Percentiles rank a stretch among this genome's conserved stretches.
phyloP scores from a whole-genome alignment of 2,888 invertebrate genomes.

The Lasioglossum pauxillum region DNA sequence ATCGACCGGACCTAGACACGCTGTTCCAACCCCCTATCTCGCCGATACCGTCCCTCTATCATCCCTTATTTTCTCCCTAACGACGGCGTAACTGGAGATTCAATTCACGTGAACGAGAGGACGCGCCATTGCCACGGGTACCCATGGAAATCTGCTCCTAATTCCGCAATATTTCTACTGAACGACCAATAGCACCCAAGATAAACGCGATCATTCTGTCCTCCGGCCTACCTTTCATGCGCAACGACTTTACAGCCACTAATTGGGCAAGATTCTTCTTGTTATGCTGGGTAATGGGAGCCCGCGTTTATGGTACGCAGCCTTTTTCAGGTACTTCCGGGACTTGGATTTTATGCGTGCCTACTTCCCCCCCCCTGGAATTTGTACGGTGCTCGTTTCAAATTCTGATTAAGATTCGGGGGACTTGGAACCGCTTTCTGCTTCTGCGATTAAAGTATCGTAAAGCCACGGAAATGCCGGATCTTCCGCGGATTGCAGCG shows the following conservation, averaged over 20 bases:
- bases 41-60: background rate
- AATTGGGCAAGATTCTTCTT: background rate
- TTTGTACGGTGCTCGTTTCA: background rate
- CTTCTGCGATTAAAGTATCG: slow-evolving; percentile 5
- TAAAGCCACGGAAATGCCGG: background rate
- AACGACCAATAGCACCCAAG: slow-evolving; percentile 20
- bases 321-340: background rate
- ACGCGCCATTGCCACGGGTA: slow-evolving; percentile 21
- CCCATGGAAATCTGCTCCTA: slow-evolving; percentile 48
- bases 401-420: background rate
- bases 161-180: slow-evolving; percentile 42
- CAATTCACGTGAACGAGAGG: slow-evolving; percentile 49
- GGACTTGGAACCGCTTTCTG: background rate
- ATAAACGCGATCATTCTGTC: slow-evolving; percentile 4
- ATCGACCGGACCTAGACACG: slow-evolving; percentile 46
- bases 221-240: background rate
- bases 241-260: background rate
- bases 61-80: slow-evolving; percentile 32
- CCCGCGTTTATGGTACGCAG: background rate
- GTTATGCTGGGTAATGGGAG: background rate
- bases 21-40: slow-evolving; percentile 16
- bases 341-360: background rate
- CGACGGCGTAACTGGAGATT: slow-evolving; percentile 54
- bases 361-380: too few relatives aligned
- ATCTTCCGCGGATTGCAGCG: background rate